phyloP scores from a whole-genome alignment of 2,113 vertebrate genomes.

The Phalacrocorax brasilianus region DNA sequence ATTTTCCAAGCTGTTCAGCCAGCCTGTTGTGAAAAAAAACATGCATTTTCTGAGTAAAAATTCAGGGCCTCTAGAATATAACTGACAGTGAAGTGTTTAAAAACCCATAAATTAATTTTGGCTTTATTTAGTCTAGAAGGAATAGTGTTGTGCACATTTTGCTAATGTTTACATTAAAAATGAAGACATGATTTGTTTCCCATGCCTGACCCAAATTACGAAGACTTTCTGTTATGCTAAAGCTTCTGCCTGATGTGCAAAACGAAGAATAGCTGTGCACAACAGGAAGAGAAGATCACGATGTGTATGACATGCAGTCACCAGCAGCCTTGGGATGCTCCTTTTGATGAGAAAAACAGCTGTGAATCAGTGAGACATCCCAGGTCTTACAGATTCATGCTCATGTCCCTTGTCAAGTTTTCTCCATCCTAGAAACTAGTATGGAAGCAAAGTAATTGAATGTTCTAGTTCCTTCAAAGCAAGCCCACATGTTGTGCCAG shows the following conservation, averaged over 20 bases:
- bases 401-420: background rate
- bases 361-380: background rate
- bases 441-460: background rate
- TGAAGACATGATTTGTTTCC: background rate
- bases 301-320: background rate
- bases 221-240: background rate
- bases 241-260: background rate
- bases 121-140: constrained; percentile 14
- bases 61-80: background rate
- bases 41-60: background rate
- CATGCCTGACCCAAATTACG: background rate
- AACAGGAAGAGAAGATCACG: background rate
- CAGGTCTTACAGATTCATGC: background rate
- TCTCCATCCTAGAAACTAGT: background rate
- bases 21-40: background rate
- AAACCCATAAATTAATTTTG: background rate
- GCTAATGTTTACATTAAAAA: background rate
- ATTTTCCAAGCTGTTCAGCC: background rate
- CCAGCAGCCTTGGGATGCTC: background rate
- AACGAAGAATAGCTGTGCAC: background rate
- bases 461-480: background rate
- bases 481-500: background rate
- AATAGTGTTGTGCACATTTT: background rate
- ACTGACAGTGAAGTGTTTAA: background rate
- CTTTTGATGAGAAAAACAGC: background rate